Base-by-base conservation (phyloP, 2,113 vertebrate species). In the Chaenocephalus aceratus region DNA sequence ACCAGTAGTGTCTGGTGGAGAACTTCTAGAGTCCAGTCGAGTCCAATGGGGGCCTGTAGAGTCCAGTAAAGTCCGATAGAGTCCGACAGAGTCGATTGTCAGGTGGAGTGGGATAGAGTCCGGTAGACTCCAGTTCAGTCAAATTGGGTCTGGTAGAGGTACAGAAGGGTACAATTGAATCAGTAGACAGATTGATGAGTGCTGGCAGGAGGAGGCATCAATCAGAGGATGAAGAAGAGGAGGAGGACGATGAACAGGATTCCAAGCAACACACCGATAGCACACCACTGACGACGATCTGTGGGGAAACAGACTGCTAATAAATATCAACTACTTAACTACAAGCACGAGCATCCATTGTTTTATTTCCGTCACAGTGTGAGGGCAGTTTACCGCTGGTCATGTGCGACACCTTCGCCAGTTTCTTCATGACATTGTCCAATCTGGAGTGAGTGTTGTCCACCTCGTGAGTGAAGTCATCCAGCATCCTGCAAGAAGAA, bases 361-460 rank as follows among this genome's bases (percentile, higher is more conserved):
- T 3, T 26, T 16, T 16, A 11, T 53, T 68, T 66, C 45, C 45
- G 2, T 15, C 58, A 14, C 18, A 57, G 21, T 10, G 41, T 2
- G 18, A 64, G 59, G 10, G n/a, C 9, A 65, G 36, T 96, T 91
- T 94, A 99, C 98, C 98, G 1, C 96, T 99, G 5, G 97, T 99
- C 98, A 99, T 99, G 93, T 98, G 98, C 76, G 98, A 99, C 36
- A 99, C 97, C 89, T 99, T 99, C 34, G 98, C 97, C 51, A 99
- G 95, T 82, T 99, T 99, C 95, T 99, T 99, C 96, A 99, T 98
- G 72, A 99, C 97, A 0, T 96, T 99, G 90, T 99, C 98, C 53
- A 99, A 93, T 81, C 96, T 96, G 0, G 98, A 97, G 21, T 99
- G 98, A 46, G 97, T 97, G 91, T 92, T 96, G 92, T 99, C 98